phyloP scores from a whole-genome alignment of 2,797 vertebrate species.

The Phataginus tetradactyla region DNA sequence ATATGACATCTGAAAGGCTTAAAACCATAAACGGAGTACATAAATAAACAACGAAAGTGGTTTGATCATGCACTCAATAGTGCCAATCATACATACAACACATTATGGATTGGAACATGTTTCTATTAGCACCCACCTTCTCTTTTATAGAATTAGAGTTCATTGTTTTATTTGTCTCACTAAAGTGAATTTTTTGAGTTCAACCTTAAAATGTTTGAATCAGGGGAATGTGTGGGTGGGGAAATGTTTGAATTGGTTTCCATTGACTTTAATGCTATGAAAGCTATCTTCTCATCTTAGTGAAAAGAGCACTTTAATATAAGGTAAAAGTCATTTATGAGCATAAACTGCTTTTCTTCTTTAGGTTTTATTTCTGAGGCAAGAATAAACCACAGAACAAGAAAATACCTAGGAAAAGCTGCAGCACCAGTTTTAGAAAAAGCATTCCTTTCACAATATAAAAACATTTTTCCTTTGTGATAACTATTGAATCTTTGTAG shows the following conservation, averaged over 20 bases:
- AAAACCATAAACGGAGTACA: neutral
- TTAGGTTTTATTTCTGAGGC: conserved; percentile 10
- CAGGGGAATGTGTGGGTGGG: neutral
- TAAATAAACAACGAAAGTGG: neutral
- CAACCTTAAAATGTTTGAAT: neutral
- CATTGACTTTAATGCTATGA: neutral
- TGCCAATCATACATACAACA: neutral
- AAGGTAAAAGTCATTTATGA: neutral
- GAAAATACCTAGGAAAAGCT: neutral
- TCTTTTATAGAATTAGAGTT: neutral
- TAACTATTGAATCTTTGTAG: neutral
- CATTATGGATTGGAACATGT: neutral
- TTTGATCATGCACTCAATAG: neutral
- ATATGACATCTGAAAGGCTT: neutral
- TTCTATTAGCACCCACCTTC: neutral
- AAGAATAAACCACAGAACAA: conserved; percentile 3
- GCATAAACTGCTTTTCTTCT: neutral
- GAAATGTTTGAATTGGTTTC: conserved; percentile 16
- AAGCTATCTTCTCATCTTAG: neutral
- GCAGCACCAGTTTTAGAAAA: neutral
- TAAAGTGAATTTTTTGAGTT: conserved; percentile 42
- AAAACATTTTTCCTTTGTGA: conserved; percentile 16
- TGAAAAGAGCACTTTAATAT: neutral
- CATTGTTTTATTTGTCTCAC: neutral
- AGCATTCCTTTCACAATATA: neutral